phyloP scores from a whole-genome alignment of 1,140 invertebrate genomes.

The Steinernema khuongi region DNA sequence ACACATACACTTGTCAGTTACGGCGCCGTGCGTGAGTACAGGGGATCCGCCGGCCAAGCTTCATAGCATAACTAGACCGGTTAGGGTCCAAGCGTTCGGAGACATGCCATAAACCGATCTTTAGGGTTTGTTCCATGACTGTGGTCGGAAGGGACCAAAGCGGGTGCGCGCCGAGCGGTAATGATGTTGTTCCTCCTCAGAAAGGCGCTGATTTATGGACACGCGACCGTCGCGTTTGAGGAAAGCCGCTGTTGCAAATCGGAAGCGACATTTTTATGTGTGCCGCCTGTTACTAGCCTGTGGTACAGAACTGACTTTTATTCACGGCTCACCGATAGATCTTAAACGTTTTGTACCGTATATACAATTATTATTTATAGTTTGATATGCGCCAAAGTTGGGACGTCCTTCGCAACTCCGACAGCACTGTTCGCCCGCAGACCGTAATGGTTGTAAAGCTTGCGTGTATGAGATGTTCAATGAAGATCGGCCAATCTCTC shows the following conservation, averaged over 20 bases:
- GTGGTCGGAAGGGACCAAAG: background rate
- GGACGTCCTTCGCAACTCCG: too few relatives aligned
- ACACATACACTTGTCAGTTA: too few relatives aligned
- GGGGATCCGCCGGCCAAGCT: too few relatives aligned
- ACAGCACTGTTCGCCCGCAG: too few relatives aligned
- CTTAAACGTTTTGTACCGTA: too few relatives aligned
- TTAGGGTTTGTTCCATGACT: background rate
- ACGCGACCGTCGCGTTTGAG: background rate
- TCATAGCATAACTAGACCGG: too few relatives aligned
- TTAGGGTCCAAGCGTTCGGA: background rate
- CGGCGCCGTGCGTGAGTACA: too few relatives aligned
- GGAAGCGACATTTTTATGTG: background rate
- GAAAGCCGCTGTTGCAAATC: background rate
- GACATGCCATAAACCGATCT: background rate
- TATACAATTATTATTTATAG: too few relatives aligned
- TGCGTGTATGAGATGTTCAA: background rate
- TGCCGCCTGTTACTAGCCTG: background rate
- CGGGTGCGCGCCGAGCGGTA: background rate
- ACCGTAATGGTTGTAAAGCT: background rate
- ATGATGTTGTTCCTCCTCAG: background rate
- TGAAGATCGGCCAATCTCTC: background rate
- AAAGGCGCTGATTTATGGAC: slow-evolving; percentile 12
- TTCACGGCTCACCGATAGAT: background rate
- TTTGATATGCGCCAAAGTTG: too few relatives aligned
- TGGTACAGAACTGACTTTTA: background rate